phyloP scores from a whole-genome alignment of 2,888 invertebrate species.

The Galeruca laticollis region DNA sequence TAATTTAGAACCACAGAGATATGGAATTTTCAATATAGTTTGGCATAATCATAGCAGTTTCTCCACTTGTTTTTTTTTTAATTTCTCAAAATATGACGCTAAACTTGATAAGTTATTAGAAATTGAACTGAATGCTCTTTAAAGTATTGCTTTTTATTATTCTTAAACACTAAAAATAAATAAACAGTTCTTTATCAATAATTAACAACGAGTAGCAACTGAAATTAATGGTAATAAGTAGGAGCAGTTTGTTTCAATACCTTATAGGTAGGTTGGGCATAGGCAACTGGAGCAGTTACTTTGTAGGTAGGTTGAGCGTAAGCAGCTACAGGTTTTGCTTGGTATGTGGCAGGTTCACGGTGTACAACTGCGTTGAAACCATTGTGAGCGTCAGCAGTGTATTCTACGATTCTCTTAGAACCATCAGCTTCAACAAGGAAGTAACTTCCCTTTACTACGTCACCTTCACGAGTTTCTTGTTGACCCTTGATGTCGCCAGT shows the following conservation, averaged over 20 bases:
- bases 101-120: too few relatives aligned
- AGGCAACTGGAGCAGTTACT: too few relatives aligned
- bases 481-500: slow-evolving; percentile 64
- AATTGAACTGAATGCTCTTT: too few relatives aligned
- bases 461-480: slow-evolving; percentile 72
- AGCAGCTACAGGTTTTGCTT: slow-evolving; percentile 58
- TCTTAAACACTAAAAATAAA: slow-evolving; percentile 23
- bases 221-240: slow-evolving; percentile 52
- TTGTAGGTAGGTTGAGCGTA: slow-evolving; percentile 22
- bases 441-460: slow-evolving; percentile 68
- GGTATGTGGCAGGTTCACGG: slow-evolving; percentile 62
- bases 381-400: slow-evolving; percentile 67
- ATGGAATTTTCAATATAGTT: too few relatives aligned
- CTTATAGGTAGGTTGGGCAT: slow-evolving; percentile 1
- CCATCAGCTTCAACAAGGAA: slow-evolving; percentile 70
- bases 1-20: too few relatives aligned
- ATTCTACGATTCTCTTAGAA: slow-evolving; percentile 68
- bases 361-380: slow-evolving; percentile 70
- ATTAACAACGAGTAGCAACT: slow-evolving; percentile 65
- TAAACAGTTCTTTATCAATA: slow-evolving; percentile 10
- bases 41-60: too few relatives aligned
- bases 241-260: slow-evolving; percentile 10
- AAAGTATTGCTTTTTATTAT: slow-evolving; percentile 9
- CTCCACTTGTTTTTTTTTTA: too few relatives aligned
- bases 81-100: too few relatives aligned